A percentile compares a stretch with the other conserved stretches of the same genome.
Conservation (phyloP, 2,113 vertebrate species). For the Micronycteris hirsuta region DNA sequence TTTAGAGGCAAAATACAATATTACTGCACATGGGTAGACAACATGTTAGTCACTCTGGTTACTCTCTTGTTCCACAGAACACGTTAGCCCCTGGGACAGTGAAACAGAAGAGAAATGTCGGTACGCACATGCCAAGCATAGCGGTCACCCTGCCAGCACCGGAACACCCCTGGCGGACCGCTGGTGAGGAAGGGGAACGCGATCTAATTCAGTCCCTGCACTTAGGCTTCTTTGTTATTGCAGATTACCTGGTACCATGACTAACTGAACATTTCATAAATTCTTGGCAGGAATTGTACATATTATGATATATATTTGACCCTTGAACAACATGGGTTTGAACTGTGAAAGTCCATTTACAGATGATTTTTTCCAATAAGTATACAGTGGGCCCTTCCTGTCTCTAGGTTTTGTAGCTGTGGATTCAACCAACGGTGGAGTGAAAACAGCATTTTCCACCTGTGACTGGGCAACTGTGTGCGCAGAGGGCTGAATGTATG, state of each 20-base stretch:
- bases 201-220: background rate
- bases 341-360: background rate
- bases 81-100: background rate
- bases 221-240: background rate
- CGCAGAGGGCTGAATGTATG: background rate
- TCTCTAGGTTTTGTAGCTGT: background rate
- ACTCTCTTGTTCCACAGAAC: background rate
- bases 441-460: background rate
- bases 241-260: background rate
- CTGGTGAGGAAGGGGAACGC: background rate
- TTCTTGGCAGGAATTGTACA: background rate
- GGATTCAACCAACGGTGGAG: background rate
- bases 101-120: background rate
- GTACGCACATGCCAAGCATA: background rate
- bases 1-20: slow-evolving; percentile 22
- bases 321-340: background rate
- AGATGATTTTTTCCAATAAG: background rate
- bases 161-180: background rate
- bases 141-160: background rate
- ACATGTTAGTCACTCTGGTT: background rate
- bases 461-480: background rate
- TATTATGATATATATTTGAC: background rate
- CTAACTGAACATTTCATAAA: background rate
- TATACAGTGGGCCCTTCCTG: background rate
- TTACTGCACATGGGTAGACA: background rate